Conservation (phyloP, 1,140 invertebrate species). For the Lasioglossum baleicum region DNA sequence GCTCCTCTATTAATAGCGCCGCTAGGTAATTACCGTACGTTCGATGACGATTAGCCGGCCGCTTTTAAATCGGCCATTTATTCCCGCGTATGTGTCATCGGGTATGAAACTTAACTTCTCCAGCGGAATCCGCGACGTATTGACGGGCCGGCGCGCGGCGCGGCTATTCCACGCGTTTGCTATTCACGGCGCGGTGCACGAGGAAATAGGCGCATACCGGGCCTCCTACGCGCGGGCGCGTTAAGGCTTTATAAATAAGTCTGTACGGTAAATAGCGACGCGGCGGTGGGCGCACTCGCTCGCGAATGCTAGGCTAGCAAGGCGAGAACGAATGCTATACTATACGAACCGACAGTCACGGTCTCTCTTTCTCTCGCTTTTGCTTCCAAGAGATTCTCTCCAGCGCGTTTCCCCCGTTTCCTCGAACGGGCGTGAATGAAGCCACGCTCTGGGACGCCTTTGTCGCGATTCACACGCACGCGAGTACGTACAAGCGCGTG, state of each 20-base stretch:
- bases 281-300: not conserved
- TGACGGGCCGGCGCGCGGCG: not conserved
- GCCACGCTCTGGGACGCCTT: conserved; percentile 3
- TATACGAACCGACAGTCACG: too few relatives aligned
- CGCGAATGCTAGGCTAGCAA: conserved; percentile 15
- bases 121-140: conserved; percentile 22
- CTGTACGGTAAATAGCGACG: conserved; percentile 3
- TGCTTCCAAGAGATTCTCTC: conserved; percentile 1
- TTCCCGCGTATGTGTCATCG: conserved; percentile 25
- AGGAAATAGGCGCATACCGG: conserved; percentile 26
- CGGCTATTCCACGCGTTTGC: not conserved
- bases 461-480: conserved; percentile 12
- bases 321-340: not conserved
- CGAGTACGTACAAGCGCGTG: not conserved
- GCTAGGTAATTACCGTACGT: conserved; percentile 18
- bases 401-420: conserved; percentile 25
- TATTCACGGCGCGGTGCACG: not conserved
- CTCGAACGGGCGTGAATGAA: conserved; percentile 42
- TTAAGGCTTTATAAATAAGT: conserved; percentile 37
- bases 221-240: not conserved
- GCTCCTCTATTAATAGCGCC: conserved; percentile 29
- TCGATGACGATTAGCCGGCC: conserved; percentile 25
- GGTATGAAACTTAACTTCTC: not conserved
- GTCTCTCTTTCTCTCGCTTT: not conserved
- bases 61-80: conserved; percentile 41